phyloP scores from a whole-genome alignment of 2,888 invertebrate genomes.

The Lasioglossum oenotherae region DNA sequence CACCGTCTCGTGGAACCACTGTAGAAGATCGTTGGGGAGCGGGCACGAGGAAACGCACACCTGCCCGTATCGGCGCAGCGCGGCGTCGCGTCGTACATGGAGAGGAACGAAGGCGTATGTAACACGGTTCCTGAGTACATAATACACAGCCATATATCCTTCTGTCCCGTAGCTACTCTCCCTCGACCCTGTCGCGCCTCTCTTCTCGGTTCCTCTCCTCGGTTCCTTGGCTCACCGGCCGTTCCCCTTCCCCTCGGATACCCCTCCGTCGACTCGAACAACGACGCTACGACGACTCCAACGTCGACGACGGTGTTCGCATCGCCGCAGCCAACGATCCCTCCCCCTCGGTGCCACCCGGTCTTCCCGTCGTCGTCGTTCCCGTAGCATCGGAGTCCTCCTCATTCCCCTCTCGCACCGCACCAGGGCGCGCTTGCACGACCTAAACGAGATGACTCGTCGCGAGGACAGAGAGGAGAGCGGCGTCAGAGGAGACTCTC shows the following conservation, averaged over 20 bases:
- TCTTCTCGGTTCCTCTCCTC: constrained; percentile 54
- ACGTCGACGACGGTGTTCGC: constrained; percentile 5
- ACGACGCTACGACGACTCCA: not conserved
- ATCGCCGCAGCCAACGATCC: constrained; percentile 41
- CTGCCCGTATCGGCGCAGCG: constrained; percentile 15
- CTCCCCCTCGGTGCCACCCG: constrained; percentile 7
- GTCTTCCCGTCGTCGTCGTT: constrained; percentile 7
- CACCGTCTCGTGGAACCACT: not conserved
- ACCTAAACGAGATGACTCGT: constrained; percentile 74
- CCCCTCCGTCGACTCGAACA: not conserved
- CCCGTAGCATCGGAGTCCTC: constrained; percentile 50
- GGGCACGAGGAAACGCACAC: constrained; percentile 38
- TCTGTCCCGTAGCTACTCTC: constrained; percentile 71
- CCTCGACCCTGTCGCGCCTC: constrained; percentile 72
- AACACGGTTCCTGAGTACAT: constrained; percentile 68
- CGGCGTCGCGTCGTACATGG: not conserved
- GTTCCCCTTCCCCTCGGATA: constrained; percentile 36
- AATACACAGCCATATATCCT: constrained; percentile 74
- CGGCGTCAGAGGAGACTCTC: constrained; percentile 31
- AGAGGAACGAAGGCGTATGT: constrained; percentile 66
- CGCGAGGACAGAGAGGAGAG: constrained; percentile 64
- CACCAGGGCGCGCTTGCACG: constrained; percentile 49
- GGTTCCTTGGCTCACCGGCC: constrained; percentile 59
- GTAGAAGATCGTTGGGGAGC: constrained; percentile 10
- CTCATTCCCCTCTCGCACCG: constrained; percentile 29